Base-by-base conservation (phyloP, 35 echinoderm and acorn worm genomes). In the Lytechinus pictus region DNA sequence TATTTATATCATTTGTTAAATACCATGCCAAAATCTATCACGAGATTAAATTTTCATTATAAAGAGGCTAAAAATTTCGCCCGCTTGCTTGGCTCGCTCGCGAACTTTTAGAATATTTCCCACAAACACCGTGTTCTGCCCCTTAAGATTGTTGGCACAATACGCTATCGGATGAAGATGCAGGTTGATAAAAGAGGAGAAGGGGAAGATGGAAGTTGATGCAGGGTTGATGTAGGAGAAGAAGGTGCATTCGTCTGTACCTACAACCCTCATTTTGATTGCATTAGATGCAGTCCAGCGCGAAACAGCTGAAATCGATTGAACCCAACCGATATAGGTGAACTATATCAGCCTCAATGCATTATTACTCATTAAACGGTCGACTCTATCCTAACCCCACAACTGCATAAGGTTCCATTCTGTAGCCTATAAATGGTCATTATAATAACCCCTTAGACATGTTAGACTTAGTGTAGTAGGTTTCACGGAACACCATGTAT, bases 271-370 rank as follows among this genome's bases (percentile, higher is more conserved):
- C 66, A 79, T 79, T 58, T 79, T 79, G 66, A 79, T 79, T 79
- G n/a, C 66, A 79, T 79, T 79, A 79, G 66, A n/a, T 7, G 19
- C 66, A 79, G 12, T 79, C 66, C 66, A 79, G 66, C 66, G 66
- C 3, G 66, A 79, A 79, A 79, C 66, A 79, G 66, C 66, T 79
- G 66, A 79, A 79, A 79, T 79, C 66, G 66, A n/a, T 79, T 79
- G 66, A 24, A 79, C 66, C 66, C 13, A 1, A 44, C 56, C 9
- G 56, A 9, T 58, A 58, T 24, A 79, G 66, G 66, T 79, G 66
- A 79, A 24, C 66, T 79, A 79, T 79, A 79, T 79, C 66, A 79
- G 66, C 66, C n/a, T 79, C 66, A 79, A 79, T 79, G 66, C 66
- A 79, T 79, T n/a, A 79, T 79, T n/a, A 79, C 19, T 79, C 61